Percentiles rank a stretch among this genome's conserved stretches.
phyloP scores from a whole-genome alignment of 2,113 vertebrate genomes.

The Cnemophilus loriae region DNA sequence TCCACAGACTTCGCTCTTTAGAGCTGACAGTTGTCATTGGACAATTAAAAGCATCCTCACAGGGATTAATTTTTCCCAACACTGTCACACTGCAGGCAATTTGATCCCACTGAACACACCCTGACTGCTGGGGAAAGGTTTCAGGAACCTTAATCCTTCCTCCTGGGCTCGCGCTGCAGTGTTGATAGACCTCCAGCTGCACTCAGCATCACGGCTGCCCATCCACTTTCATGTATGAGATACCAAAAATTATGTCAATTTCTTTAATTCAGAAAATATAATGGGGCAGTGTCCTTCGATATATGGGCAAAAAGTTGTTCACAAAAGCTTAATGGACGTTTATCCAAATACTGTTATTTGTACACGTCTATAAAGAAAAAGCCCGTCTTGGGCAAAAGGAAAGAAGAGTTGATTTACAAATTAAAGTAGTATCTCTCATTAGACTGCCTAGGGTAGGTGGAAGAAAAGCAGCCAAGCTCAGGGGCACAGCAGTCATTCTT shows the following conservation, averaged over 20 bases:
- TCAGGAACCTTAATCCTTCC: neutral
- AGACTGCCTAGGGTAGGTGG: neutral
- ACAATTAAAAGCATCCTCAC: neutral
- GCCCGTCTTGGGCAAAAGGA: neutral
- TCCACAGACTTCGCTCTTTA: neutral
- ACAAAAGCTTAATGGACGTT: neutral
- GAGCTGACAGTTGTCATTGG: neutral
- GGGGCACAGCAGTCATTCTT: neutral
- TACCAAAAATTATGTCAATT: neutral
- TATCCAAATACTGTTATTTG: neutral
- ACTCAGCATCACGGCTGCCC: neutral
- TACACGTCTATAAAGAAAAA: neutral
- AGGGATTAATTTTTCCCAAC: neutral
- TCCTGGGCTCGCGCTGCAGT: rapidly evolving
- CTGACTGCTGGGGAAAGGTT: neutral
- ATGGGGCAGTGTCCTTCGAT: neutral
- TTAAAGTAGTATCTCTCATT: neutral
- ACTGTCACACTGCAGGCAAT: neutral
- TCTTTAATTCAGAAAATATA: neutral
- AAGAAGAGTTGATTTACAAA: neutral
- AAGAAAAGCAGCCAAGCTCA: neutral
- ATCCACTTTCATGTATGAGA: neutral
- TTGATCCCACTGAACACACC: neutral
- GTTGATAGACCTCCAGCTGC: neutral
- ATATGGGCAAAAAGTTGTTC: neutral